Percentiles rank a stretch among this genome's conserved stretches.
Evolutionary conservation across 92 coral and sea anemone species (phyloP).

Genomic region (Scolanthus callimorphus): DNA sequence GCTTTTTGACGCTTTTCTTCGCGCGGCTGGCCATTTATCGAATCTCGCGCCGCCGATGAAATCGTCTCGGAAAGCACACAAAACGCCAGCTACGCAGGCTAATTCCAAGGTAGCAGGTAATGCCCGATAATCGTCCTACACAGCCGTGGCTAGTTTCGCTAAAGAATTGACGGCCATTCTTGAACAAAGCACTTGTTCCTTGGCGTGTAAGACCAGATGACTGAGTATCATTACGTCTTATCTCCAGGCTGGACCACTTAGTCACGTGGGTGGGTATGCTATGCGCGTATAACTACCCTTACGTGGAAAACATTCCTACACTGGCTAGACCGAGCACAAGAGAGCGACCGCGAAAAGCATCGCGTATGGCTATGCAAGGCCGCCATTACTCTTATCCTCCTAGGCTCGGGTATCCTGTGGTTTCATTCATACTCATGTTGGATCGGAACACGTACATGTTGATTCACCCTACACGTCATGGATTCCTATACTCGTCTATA

Average conservation of each 20-base stretch:
- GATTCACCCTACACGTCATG: conserved; percentile 88
- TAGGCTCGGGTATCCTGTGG: conserved; percentile 65
- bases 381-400: conserved; percentile 50
- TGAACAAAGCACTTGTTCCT: too few relatives aligned
- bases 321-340: conserved; percentile 77
- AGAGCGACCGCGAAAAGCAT: conserved; percentile 43
- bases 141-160: too few relatives aligned
- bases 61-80: too few relatives aligned
- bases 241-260: conserved; percentile 79
- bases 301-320: conserved; percentile 76
- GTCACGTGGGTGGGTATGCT: conserved; percentile 97
- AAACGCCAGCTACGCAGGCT: too few relatives aligned
- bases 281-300: conserved; percentile 95
- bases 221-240: too few relatives aligned
- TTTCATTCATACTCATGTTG: conserved; percentile 67
- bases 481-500: conserved; percentile 71
- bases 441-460: conserved; percentile 60
- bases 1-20: too few relatives aligned
- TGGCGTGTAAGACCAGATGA: too few relatives aligned
- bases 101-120: too few relatives aligned
- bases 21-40: too few relatives aligned
- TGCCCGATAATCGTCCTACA: too few relatives aligned
- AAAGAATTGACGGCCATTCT: too few relatives aligned
- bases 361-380: conserved; percentile 43
- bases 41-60: too few relatives aligned